Conservation (phyloP, 2,888 invertebrate species). For the Galerucella nymphaeae region DNA sequence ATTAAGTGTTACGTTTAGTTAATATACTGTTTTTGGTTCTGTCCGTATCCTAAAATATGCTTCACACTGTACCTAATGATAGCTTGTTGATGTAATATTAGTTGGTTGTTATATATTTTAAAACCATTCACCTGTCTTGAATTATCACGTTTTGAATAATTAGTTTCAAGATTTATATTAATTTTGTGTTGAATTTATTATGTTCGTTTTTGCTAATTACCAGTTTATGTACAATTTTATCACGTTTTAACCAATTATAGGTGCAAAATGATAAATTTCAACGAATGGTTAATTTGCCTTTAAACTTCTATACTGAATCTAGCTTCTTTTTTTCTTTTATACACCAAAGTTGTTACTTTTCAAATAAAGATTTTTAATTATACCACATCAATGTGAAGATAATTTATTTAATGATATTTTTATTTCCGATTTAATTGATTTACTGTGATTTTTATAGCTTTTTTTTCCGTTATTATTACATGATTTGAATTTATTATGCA, state of each 20-base stretch:
- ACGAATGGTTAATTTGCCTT: no score
- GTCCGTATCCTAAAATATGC: no score
- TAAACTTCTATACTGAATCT: no score
- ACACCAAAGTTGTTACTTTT: no score
- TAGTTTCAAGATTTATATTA: neutral
- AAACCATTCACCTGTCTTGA: conserved; percentile 6
- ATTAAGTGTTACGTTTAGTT: no score
- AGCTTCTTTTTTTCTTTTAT: no score
- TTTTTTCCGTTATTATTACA: neutral
- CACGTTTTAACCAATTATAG: no score
- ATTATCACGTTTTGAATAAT: conserved; percentile 6
- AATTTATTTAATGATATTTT: neutral
- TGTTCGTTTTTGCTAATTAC: neutral
- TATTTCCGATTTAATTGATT: neutral
- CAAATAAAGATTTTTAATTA: no score
- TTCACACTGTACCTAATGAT: no score
- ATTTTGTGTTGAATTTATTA: neutral
- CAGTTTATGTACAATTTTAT: no score
- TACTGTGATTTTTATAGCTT: neutral
- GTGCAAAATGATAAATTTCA: no score
- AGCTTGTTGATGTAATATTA: neutral
- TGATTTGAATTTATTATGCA: neutral
- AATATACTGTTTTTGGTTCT: no score
- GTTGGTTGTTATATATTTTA: neutral
- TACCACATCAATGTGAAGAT: neutral